These are phyloP conservation scores for Limosa lapponica DNA, from an alignment of 2,797 vertebrate genomes.

Conservation along the genomic window DNA sequence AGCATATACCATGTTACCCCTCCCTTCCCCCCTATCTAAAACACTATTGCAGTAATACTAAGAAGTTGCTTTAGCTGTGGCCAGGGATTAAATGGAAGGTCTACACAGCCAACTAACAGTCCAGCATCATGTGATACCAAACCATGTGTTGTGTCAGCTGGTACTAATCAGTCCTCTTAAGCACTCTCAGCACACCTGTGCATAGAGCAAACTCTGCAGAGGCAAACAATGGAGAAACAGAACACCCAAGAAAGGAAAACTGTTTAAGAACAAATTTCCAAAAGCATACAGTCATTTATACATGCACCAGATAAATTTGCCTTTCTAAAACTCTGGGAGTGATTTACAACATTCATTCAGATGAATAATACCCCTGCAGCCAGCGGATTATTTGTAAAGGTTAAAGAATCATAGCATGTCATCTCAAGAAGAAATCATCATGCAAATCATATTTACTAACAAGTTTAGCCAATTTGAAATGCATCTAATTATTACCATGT, in stretches of 20 bases:
- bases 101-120: not conserved
- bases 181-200: not conserved
- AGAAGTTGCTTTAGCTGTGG: not conserved
- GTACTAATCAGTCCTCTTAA: not conserved
- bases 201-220: not conserved
- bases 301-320: not conserved
- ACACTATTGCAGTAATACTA: not conserved
- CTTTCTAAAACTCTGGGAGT: not conserved
- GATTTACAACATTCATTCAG: not conserved
- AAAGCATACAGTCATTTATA: not conserved
- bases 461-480: not conserved
- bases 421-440: not conserved
- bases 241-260: not conserved
- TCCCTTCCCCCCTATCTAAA: not conserved
- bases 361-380: not conserved
- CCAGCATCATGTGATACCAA: not conserved
- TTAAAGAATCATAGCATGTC: not conserved
- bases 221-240: not conserved
- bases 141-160: not conserved
- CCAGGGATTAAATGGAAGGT: not conserved
- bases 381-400: not conserved
- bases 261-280: not conserved
- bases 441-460: not conserved
- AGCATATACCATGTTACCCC: not conserved
- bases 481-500: not conserved